Base-by-base conservation (phyloP, 2,113 vertebrate genomes). In the Edolisoma coerulescens region DNA sequence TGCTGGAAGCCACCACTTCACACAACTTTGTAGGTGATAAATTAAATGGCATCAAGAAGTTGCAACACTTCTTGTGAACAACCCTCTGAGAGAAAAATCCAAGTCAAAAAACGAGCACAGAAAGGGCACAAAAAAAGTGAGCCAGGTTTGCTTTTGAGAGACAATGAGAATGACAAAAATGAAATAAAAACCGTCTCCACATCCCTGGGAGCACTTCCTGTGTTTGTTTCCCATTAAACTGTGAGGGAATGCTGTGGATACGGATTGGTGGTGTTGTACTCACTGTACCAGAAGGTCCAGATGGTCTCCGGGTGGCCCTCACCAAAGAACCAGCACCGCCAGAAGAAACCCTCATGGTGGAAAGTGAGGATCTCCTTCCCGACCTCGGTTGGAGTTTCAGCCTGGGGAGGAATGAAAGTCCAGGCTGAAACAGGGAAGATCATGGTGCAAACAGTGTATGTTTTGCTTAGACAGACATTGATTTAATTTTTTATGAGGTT, bases 261-360 rank as follows among this genome's bases (percentile, higher is more conserved):
- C 0, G 2, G 50, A 12, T 41, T 1, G 16, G 49, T 49, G 86
- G 56, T 59, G 37, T 26, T 1, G 1, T 93, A 98, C 98, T 96
- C 97, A 99, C 98, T 99, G 97, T 98, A 98, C 97, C 98, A 98
- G 81, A 98, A 98, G 97, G 97, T 98, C 97, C 98, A 98, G 81
- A 99, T 96, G 16, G 93, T 97, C 22, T 98, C 97, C 0, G 97
- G 27, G 26, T 97, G 93, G 56, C 97, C 98, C 75, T 99, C 97
- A 3, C 98, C 97, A 30, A 98, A 97, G 95, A 99, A 99, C 95
- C 95, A 97, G 80, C 98, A 99, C 28, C 98, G 41, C 98, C 98
- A 99, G 96, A 99, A 99, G 97, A 99, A 99, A 22, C 98, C 99
- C 96, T 99, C 98, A 0, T 99, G 98, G 81, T 99, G 98, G 73